Evolutionary conservation across 64 coral and sea anemone species (phyloP), one percentile per base, ranked within the genome.

Genomic region (Pachyseris speciosa): DNA sequence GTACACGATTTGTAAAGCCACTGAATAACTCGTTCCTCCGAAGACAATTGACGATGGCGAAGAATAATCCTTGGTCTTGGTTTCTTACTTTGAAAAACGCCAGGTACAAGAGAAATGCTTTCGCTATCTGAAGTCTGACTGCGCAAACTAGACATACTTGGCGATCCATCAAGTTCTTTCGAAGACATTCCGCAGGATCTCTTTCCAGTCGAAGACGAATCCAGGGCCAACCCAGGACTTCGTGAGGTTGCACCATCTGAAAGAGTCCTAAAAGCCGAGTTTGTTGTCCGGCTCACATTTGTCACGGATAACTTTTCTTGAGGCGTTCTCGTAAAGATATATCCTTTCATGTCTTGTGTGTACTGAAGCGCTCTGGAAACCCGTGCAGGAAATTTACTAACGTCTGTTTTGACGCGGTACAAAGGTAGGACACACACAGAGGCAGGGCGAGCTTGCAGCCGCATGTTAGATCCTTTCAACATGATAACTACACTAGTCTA

Each of bases 41-140:
- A 28, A 3, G 89, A 92, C 4, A 92, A 71, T 70, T 92, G 89
- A 36, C 89, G 89, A 75, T 79, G 67, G 4, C 89, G 89, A 58
- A 92, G 78, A 84, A 92, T 84, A 72, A 92, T 92, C 34, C 89
- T 92, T 24, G 89, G 89, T 51, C 71, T 92, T 17, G 89, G 79
- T 73, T 67, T 92, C 32, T 55, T 92, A 37, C 81, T 44, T 13
- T 83, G 34, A 48, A 92, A 92, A 27, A 92, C 89, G 2, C 89
- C 89, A n/a, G 89, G 89, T 31, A 72, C 67, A 7, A 92, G 51
- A 24, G 89, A 92, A 28, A 92, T 48, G 42, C 89, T 92, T 26
- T 57, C 89, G 33, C 34, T 81, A 38, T 81, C 77, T n/a, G 53
- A 39, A 36, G 77, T 81, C 22, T 63, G 51, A 81, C 52, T 61